Evolutionary conservation across 2,113 vertebrate species (phyloP), one percentile per base, ranked within the genome.

Genomic region (Spilogale gracilis): DNA sequence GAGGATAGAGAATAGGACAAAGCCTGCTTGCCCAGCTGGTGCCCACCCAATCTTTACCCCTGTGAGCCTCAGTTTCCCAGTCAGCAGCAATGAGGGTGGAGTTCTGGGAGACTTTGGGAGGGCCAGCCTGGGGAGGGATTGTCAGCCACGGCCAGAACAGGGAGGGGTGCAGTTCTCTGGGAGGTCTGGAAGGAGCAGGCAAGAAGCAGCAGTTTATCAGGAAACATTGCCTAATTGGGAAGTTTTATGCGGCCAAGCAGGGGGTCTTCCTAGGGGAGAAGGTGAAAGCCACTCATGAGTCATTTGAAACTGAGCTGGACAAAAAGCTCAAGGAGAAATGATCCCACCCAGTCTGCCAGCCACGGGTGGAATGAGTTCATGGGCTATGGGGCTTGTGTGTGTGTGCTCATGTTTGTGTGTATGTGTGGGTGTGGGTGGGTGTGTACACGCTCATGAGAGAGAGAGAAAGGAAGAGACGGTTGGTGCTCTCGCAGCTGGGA

Each of bases 341-440:
- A 97, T 94, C 96, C 96, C 90, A 95, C 84, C 95, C 94, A 96
- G 89, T 71, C 95, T 95, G 97, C 96, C 95, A 95, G 92, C 81
- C 91, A 8, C 81, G 94, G 94, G 91, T 87, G 87, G 89, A 91
- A 87, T 97, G 96, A 97, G 96, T 91, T 98, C 96, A 96, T 94
- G 79, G 79, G 56, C 78, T 93, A 54, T 56, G 92, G 76, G 9
- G 58, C 13, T 56, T 11, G 9, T 67, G 38, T 16, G 3, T 18
- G 25, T 52, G 50, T 17, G n/a, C 63, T 67, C 2, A 14, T 67
- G 63, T 67, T 14, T 12, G 13, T 17, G 67, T 10, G 4, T 1
- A 52, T 2, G 81, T 2, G 21, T 6, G 65, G n/a, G 65, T n/a
- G 16, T 63, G 58, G 12, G 12, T 14, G 12, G 20, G 48, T 4